phyloP scores from a whole-genome alignment of 2,113 vertebrate species.

The Theropithecus gelada region DNA sequence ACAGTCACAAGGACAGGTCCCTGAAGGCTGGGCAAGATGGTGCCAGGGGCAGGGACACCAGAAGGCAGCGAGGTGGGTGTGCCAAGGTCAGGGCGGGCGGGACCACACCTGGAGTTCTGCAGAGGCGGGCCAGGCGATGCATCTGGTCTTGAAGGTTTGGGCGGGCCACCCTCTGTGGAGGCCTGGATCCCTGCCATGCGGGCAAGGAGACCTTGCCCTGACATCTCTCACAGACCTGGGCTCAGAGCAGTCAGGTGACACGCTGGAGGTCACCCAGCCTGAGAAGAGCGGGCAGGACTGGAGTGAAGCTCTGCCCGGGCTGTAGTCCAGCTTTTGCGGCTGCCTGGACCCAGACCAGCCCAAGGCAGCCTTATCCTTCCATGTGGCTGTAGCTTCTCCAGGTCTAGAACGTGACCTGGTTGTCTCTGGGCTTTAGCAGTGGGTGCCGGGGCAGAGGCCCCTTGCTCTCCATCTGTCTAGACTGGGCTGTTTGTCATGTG shows the following conservation, averaged over 20 bases:
- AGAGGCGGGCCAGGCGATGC: accelerated
- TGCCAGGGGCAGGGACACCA: too few relatives aligned
- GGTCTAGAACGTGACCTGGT: background rate
- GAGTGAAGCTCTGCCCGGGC: background rate
- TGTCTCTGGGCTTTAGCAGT: background rate
- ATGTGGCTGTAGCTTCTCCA: accelerated
- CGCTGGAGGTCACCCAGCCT: background rate
- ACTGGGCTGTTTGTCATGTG: background rate
- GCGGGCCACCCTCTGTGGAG: accelerated
- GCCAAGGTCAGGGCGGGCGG: background rate
- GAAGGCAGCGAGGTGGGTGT: accelerated
- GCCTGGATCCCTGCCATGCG: background rate
- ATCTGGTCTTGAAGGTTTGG: background rate
- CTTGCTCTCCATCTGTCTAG: background rate
- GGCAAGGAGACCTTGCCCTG: background rate
- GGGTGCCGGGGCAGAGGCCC: background rate
- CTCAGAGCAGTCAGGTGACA: background rate
- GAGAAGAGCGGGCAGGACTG: background rate
- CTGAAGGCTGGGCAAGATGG: accelerated
- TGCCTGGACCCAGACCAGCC: background rate
- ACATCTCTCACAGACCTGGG: background rate
- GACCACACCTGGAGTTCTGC: background rate
- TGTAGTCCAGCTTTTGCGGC: background rate
- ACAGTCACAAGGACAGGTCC: background rate
- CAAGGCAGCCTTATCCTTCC: background rate